A percentile compares a stretch with the other conserved stretches of the same genome.
Conservation (phyloP, 2,888 invertebrate genomes). For the Pheosia tremula region DNA sequence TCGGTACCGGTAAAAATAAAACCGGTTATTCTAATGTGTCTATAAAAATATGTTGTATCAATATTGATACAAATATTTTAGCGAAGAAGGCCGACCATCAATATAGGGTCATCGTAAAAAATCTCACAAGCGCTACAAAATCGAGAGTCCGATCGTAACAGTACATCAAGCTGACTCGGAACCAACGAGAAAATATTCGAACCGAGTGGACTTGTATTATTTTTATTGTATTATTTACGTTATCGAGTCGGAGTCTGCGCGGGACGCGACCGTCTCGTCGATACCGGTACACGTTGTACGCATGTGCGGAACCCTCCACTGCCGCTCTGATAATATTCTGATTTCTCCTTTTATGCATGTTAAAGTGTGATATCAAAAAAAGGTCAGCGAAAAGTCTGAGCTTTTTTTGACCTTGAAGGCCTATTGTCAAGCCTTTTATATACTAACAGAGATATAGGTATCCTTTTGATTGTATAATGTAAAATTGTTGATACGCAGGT, state of each 20-base stretch:
- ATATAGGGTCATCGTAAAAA: slow-evolving; percentile 49
- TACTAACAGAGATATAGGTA: slow-evolving; percentile 23
- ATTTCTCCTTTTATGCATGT: slow-evolving; percentile 77
- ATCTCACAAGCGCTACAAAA: slow-evolving; percentile 25
- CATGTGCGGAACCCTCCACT: slow-evolving; percentile 70
- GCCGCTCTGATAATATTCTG: slow-evolving; percentile 72
- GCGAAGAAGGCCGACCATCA: slow-evolving; percentile 49
- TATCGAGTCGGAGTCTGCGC: slow-evolving; percentile 70
- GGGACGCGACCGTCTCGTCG: slow-evolving; percentile 57
- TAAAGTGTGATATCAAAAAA: slow-evolving; percentile 71
- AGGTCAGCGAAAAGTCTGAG: too few relatives aligned
- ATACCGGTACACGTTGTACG: slow-evolving; percentile 62
- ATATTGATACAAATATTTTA: slow-evolving; percentile 43
- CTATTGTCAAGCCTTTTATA: slow-evolving; percentile 50
- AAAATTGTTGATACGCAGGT: too few relatives aligned
- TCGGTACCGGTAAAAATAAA: too few relatives aligned
- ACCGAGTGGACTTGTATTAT: slow-evolving; percentile 71
- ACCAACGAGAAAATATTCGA: slow-evolving; percentile 63
- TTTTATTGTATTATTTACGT: slow-evolving; percentile 80
- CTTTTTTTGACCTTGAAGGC: slow-evolving; percentile 53
- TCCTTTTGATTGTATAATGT: neutral
- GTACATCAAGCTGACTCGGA: slow-evolving; percentile 42
- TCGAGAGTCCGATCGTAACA: slow-evolving; percentile 44
- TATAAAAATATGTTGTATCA: slow-evolving; percentile 8
- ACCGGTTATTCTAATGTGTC: too few relatives aligned